Conservation (phyloP, 1,140 invertebrate genomes). For the Pissodes strobi region DNA sequence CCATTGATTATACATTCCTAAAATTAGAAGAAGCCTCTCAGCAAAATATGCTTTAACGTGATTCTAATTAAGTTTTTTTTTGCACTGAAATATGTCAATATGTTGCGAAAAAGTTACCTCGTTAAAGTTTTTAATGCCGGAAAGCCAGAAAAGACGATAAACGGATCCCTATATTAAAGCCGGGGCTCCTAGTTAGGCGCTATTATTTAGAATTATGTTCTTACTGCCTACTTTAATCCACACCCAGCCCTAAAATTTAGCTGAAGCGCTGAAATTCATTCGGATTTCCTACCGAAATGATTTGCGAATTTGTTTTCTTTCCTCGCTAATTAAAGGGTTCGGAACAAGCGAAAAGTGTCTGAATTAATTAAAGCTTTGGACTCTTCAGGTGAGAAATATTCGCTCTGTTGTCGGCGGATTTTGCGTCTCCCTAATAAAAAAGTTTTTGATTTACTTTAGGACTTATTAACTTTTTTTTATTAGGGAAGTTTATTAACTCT, state of each 20-base stretch:
- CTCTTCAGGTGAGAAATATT: constrained; percentile 15
- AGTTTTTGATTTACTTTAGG: no score
- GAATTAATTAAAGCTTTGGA: constrained; percentile 5
- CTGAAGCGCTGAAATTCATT: constrained; percentile 9
- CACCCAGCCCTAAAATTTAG: constrained; percentile 7
- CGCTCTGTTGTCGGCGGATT: background rate
- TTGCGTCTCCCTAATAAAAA: no score
- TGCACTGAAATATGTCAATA: no score
- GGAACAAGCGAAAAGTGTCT: constrained; percentile 10
- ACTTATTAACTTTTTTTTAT: no score
- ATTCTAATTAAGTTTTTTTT: no score
- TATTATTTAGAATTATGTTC: constrained; percentile 19
- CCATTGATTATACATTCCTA: no score
- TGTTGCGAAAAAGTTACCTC: no score
- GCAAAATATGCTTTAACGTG: no score
- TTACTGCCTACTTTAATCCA: constrained; percentile 22
- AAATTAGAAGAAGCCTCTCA: no score
- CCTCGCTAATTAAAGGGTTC: constrained; percentile 13
- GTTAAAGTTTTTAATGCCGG: no score
- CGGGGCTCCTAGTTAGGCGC: background rate
- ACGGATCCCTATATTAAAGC: constrained; percentile 6
- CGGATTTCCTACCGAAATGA: constrained; percentile 14
- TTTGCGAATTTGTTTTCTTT: constrained; percentile 19
- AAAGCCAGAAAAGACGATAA: no score
- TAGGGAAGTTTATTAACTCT: no score